phyloP scores from a whole-genome alignment of 2,888 invertebrate genomes.

The Caenorhabditis drosophilae region DNA sequence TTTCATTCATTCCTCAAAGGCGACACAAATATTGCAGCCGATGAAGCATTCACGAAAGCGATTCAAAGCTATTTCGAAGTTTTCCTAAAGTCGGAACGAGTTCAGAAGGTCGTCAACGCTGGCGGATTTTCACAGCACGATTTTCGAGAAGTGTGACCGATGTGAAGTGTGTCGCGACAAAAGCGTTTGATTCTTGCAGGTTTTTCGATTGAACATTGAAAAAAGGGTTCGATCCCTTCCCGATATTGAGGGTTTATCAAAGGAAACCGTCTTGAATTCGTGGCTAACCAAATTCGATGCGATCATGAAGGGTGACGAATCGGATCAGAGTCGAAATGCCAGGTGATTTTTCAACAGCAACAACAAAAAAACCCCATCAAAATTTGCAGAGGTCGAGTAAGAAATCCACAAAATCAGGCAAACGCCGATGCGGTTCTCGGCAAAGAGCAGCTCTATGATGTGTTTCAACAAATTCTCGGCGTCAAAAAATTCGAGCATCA shows the following conservation, averaged over 20 bases:
- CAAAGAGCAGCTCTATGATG: slow-evolving; percentile 98
- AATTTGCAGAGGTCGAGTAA: slow-evolving; percentile 39
- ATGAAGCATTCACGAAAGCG: slow-evolving; percentile 98
- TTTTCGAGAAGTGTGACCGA: slow-evolving; percentile 80
- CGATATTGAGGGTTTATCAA: slow-evolving; percentile 93
- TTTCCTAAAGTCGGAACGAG: slow-evolving; percentile 94
- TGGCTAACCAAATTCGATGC: slow-evolving; percentile 99
- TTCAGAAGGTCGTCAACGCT: slow-evolving; percentile 90
- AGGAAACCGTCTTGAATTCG: slow-evolving; percentile 96
- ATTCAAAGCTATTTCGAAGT: slow-evolving; percentile 90
- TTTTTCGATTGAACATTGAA: slow-evolving; percentile 91
- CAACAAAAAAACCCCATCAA: too few relatives aligned
- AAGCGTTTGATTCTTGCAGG: slow-evolving; percentile 69
- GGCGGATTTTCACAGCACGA: slow-evolving; percentile 98
- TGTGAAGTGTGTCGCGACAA: not conserved
- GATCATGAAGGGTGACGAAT: slow-evolving; percentile 79
- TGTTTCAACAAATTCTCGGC: slow-evolving; percentile 98
- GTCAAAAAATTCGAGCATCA: slow-evolving; percentile 99
- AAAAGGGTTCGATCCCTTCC: slow-evolving; percentile 92
- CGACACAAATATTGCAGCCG: slow-evolving; percentile 95
- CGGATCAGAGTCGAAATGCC: slow-evolving; percentile 67
- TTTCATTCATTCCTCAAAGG: slow-evolving; percentile 96
- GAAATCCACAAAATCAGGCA: slow-evolving; percentile 34
- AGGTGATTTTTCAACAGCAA: too few relatives aligned
- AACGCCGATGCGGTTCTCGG: slow-evolving; percentile 77